These are phyloP conservation scores for Enteromius afrohamiltoni DNA, from an alignment of 2,797 vertebrate genomes.

Conservation along the genomic window DNA sequence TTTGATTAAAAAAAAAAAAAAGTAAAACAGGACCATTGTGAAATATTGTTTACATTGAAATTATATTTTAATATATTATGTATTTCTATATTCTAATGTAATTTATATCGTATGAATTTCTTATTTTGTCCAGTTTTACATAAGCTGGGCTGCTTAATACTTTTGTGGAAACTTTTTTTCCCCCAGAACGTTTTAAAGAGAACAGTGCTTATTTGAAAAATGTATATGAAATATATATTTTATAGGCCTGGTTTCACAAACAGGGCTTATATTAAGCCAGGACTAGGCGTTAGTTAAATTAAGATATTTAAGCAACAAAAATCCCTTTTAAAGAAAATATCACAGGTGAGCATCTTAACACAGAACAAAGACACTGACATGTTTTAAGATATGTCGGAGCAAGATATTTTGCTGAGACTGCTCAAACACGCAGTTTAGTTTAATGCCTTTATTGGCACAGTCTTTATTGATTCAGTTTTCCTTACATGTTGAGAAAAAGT, in stretches of 20 bases:
- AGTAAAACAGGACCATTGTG: background rate
- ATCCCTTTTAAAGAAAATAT: no score
- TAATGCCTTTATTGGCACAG: background rate
- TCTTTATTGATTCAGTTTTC: background rate
- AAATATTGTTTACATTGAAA: background rate
- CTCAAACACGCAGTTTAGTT: no score
- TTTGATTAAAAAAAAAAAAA: background rate
- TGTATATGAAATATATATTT: background rate
- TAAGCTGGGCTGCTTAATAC: background rate
- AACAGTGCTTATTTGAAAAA: background rate
- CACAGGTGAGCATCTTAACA: no score
- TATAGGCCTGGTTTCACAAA: background rate
- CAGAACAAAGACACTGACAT: no score
- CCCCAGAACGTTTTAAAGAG: background rate
- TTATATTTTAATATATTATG: background rate
- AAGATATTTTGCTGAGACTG: no score
- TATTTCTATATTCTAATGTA: background rate
- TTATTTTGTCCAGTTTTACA: background rate
- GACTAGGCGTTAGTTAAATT: no score
- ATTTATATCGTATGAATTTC: background rate
- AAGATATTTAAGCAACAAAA: no score
- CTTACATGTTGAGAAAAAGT: background rate
- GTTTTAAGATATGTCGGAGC: no score
- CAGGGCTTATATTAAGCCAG: no score
- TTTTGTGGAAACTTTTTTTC: background rate